Evolutionary conservation across 2,113 vertebrate species (phyloP).

Genomic region (Sinocyclocheilus anshuiensis): DNA sequence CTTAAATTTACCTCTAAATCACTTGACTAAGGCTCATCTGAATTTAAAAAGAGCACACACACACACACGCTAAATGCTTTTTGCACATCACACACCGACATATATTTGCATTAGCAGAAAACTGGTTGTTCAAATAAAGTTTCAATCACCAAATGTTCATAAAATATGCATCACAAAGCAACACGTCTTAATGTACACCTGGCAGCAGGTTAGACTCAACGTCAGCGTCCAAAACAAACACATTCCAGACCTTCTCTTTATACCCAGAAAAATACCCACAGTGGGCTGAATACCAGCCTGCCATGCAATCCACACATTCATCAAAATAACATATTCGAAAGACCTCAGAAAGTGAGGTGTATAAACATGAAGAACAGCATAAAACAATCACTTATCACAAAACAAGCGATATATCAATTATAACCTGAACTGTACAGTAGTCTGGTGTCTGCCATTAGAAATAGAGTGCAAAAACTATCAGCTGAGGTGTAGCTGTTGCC

Average conservation of each 20-base stretch:
- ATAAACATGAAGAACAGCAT: neutral
- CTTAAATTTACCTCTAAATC: constrained; percentile 54
- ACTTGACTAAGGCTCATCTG: constrained; percentile 50
- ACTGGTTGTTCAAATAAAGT: constrained; percentile 21
- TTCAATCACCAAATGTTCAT: constrained; percentile 4
- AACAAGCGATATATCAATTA: neutral
- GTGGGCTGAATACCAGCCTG: constrained; percentile 14
- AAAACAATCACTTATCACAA: neutral
- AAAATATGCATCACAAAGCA: constrained; percentile 23
- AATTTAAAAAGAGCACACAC: constrained; percentile 37
- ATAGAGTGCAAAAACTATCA: constrained; percentile 36
- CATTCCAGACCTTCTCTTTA: neutral
- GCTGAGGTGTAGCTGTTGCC: constrained; percentile 34
- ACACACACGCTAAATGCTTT: constrained; percentile 25
- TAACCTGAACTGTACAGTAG: neutral
- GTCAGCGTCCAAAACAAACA: constrained; percentile 8
- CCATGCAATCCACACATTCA: constrained; percentile 14
- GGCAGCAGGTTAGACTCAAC: constrained; percentile 9
- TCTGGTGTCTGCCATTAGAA: constrained; percentile 4
- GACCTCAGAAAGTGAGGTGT: constrained; percentile 1
- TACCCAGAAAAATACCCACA: constrained; percentile 32
- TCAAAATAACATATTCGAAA: neutral
- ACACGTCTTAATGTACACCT: neutral
- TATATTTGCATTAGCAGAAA: constrained; percentile 28
- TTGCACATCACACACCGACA: constrained; percentile 11